Evolutionary conservation across 2,888 invertebrate genomes (phyloP).

Genomic region (Stenichneumon culpator): DNA sequence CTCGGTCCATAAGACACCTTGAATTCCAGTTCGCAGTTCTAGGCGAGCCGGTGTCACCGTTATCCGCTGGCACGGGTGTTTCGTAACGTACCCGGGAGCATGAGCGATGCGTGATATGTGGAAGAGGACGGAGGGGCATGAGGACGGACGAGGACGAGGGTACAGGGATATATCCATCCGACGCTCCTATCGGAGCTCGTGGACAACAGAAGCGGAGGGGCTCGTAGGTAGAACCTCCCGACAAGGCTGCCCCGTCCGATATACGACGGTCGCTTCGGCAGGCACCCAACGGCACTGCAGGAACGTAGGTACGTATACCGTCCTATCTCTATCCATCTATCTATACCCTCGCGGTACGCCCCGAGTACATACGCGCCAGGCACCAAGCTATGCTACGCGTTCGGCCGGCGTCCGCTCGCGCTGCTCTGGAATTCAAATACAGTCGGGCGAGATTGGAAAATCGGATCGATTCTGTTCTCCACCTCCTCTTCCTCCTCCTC

Average conservation of each 20-base stretch:
- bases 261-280: conserved; percentile 50
- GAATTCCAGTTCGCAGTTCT: conserved; percentile 8
- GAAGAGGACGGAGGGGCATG: not conserved
- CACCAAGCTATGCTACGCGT: conserved; percentile 71
- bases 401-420: conserved; percentile 72
- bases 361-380: conserved; percentile 40
- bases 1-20: conserved; percentile 13
- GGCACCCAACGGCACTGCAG: conserved; percentile 47
- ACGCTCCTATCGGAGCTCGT: conserved; percentile 43
- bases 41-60: conserved; percentile 6
- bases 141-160: conserved; percentile 39
- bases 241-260: conserved; percentile 41
- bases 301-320: conserved; percentile 31
- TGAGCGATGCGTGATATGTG: conserved; percentile 42
- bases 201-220: conserved; percentile 31
- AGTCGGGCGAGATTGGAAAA: conserved; percentile 82
- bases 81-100: conserved; percentile 24
- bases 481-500: conserved; percentile 55
- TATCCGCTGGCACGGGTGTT: conserved; percentile 43
- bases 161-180: conserved; percentile 28
- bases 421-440: conserved; percentile 81
- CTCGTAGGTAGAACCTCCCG: conserved; percentile 28
- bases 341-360: conserved; percentile 52
- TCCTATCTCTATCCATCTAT: conserved; percentile 30
- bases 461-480: conserved; percentile 79